A percentile compares a stretch with the other conserved stretches of the same genome.
These are phyloP conservation scores for Steatornis caripensis DNA, from an alignment of 2,113 vertebrate genomes.

Conservation along the genomic window DNA sequence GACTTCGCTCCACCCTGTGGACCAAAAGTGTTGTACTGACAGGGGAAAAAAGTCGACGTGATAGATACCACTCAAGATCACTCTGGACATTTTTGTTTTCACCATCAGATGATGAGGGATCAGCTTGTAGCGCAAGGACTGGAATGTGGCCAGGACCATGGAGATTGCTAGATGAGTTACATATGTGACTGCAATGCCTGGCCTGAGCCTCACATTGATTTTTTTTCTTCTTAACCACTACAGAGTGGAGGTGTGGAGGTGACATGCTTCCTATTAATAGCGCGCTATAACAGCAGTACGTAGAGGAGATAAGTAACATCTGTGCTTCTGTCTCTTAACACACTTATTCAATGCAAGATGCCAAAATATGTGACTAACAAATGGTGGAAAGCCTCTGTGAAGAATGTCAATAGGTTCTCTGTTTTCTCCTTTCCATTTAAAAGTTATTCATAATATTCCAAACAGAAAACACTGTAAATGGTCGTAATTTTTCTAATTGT, in stretches of 20 bases:
- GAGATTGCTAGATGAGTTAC: background rate
- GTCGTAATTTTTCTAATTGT: background rate
- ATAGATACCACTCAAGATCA: background rate
- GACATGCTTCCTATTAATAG: background rate
- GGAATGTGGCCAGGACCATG: background rate
- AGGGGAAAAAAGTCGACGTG: background rate
- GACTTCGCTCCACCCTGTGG: background rate
- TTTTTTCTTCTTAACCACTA: background rate
- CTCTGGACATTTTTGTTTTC: background rate
- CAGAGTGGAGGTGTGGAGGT: background rate
- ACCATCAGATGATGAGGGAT: background rate
- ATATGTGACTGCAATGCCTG: background rate
- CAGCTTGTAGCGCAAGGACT: background rate
- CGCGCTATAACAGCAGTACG: rapidly evolving
- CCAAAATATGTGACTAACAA: background rate
- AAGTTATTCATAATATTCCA: background rate
- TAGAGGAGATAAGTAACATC: background rate
- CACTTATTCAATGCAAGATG: background rate
- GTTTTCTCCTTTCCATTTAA: background rate
- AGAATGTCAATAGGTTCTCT: background rate
- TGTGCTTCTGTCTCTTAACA: background rate
- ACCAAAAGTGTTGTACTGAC: background rate
- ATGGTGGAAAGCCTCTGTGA: background rate
- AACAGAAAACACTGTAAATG: background rate
- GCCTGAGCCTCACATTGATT: background rate